A percentile compares a stretch with the other conserved stretches of the same genome.
These are phyloP conservation scores for Eustalomyia histrio DNA, from an alignment of 2,888 invertebrate genomes.

Conservation along the genomic window DNA sequence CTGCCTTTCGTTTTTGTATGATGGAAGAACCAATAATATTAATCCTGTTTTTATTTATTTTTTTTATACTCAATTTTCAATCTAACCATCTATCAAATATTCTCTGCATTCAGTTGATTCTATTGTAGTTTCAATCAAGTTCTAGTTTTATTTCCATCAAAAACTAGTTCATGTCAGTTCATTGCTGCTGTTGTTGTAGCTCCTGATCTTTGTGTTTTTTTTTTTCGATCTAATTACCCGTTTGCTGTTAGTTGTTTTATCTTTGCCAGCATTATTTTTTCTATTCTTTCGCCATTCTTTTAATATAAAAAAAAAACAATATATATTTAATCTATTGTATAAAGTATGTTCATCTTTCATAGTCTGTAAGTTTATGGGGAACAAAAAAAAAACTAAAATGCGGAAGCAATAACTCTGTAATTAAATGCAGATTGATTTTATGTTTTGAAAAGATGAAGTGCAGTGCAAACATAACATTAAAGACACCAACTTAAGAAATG, in stretches of 20 bases:
- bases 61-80: background rate
- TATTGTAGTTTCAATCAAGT: conserved; percentile 27
- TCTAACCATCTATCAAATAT: conserved; percentile 21
- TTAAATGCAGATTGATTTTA: conserved; percentile 63
- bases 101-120: conserved; percentile 13
- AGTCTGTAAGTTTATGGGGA: background rate
- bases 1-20: conserved; percentile 46
- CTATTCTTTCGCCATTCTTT: background rate
- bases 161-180: conserved; percentile 52
- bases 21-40: conserved; percentile 10
- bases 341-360: background rate
- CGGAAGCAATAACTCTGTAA: conserved; percentile 62
- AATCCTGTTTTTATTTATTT: conserved; percentile 13
- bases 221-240: conserved; percentile 55
- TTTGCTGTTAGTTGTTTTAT: conserved; percentile 12
- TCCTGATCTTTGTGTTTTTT: conserved; percentile 28
- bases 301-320: conserved; percentile 27
- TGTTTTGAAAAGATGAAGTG: conserved; percentile 39
- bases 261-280: background rate
- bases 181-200: conserved; percentile 33
- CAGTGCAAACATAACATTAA: conserved; percentile 13
- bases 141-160: conserved; percentile 25
- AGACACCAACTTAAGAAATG: conserved; percentile 31
- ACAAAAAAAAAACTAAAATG: conserved; percentile 56
- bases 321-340: conserved; percentile 1